A percentile compares a stretch with the other conserved stretches of the same genome.
phyloP scores from a whole-genome alignment of 2,888 invertebrate species.

The Lobophora halterata region DNA sequence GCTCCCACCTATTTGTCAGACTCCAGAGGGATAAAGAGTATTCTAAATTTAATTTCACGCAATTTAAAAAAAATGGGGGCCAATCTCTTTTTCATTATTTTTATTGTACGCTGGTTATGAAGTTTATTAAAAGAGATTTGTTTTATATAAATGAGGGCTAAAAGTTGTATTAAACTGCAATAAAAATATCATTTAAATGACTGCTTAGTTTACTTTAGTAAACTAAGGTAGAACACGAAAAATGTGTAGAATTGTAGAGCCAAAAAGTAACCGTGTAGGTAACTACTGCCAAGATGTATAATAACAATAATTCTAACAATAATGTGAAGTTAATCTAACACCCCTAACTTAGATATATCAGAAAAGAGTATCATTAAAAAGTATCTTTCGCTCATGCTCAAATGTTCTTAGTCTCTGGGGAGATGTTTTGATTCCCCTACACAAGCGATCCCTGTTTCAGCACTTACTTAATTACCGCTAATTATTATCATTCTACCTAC shows the following conservation, averaged over 20 bases:
- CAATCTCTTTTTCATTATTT: slow-evolving; percentile 60
- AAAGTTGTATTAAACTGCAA: slow-evolving; percentile 3
- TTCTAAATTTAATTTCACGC: slow-evolving; percentile 81
- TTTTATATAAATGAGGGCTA: slow-evolving; percentile 10
- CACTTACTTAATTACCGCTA: slow-evolving; percentile 40
- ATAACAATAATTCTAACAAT: too few relatives aligned
- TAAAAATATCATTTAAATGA: not conserved
- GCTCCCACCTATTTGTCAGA: slow-evolving; percentile 78
- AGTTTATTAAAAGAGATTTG: slow-evolving; percentile 58
- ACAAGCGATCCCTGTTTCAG: slow-evolving; percentile 35
- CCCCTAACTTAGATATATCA: too few relatives aligned
- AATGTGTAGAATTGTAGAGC: too few relatives aligned
- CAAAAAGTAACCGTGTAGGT: too few relatives aligned
- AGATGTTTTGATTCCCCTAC: slow-evolving; percentile 29
- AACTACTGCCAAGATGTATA: too few relatives aligned
- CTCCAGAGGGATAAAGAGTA: slow-evolving; percentile 75
- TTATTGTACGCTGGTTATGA: slow-evolving; percentile 60
- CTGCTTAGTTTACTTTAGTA: not conserved
- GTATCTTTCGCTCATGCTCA: not conserved
- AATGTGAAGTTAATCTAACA: too few relatives aligned
- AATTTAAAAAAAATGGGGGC: slow-evolving; percentile 75
- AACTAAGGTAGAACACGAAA: too few relatives aligned
- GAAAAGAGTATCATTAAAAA: not conserved
- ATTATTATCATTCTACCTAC: slow-evolving; percentile 15
- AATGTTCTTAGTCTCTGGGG: slow-evolving; percentile 32